phyloP scores from a whole-genome alignment of 2,113 vertebrate species.

The Neogobius melanostomus region DNA sequence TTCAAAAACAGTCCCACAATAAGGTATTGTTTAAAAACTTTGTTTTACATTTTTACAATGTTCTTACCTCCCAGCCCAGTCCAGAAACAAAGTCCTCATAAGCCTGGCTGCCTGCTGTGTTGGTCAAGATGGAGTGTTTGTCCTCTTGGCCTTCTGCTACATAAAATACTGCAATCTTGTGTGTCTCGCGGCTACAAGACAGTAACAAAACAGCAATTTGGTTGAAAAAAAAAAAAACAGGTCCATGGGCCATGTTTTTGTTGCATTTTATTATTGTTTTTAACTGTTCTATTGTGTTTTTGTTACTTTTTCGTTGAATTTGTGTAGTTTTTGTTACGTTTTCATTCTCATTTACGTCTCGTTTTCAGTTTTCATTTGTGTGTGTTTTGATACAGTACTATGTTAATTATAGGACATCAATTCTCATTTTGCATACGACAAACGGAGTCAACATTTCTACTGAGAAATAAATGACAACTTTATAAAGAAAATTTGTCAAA shows the following conservation, averaged over 20 bases:
- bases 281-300: no score
- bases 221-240: no score
- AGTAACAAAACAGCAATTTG: not conserved
- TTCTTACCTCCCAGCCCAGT: conserved; percentile 95
- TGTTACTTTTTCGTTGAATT: no score
- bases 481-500: not conserved
- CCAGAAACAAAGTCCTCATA: conserved; percentile 98
- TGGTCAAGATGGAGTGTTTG: conserved; percentile 98
- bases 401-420: no score
- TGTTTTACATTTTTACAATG: not conserved
- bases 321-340: no score
- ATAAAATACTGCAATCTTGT: conserved; percentile 99
- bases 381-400: no score
- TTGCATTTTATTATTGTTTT: no score
- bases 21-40: not conserved
- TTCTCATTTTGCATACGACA: not conserved
- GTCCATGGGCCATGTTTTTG: no score
- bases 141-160: conserved; percentile 98
- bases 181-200: conserved; percentile 90
- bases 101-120: conserved; percentile 93
- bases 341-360: no score
- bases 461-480: not conserved
- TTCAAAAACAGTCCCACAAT: not conserved
- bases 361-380: no score
- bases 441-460: not conserved